Conservation (phyloP, 2,797 vertebrate species). For the Gobionotothen gibberifrons region DNA sequence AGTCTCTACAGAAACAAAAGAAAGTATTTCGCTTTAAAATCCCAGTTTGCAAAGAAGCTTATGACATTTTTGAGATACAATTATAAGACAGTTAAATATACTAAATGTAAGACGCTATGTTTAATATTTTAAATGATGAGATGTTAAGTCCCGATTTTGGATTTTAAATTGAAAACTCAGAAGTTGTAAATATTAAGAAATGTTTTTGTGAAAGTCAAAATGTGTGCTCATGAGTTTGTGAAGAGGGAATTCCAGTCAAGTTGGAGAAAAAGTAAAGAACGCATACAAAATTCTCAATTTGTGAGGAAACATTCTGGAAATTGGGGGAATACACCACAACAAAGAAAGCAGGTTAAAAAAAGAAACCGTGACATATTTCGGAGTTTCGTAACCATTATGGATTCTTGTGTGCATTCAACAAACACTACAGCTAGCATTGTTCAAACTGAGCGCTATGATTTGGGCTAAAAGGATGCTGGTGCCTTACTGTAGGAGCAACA, state of each 20-base stretch:
- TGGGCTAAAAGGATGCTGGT: not conserved
- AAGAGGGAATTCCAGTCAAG: too few relatives aligned
- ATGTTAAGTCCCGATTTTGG: not conserved
- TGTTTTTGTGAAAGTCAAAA: not conserved
- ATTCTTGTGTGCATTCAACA: not conserved
- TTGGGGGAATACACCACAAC: too few relatives aligned
- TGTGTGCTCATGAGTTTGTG: too few relatives aligned
- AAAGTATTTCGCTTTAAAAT: not conserved
- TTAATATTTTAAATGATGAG: not conserved
- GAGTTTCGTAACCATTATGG: too few relatives aligned
- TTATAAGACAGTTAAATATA: too few relatives aligned
- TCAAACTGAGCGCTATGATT: not conserved
- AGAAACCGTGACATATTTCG: too few relatives aligned
- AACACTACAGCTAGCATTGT: slow-evolving; percentile 7
- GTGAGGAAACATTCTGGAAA: too few relatives aligned
- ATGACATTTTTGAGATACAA: not conserved
- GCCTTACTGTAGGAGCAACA: slow-evolving; percentile 13
- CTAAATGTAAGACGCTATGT: too few relatives aligned
- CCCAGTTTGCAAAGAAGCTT: not conserved
- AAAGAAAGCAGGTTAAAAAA: too few relatives aligned
- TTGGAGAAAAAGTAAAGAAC: too few relatives aligned
- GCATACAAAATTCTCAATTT: too few relatives aligned
- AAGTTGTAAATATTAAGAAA: not conserved
- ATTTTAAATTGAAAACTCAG: not conserved
- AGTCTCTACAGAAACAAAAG: not conserved